A percentile compares a stretch with the other conserved stretches of the same genome.
phyloP scores from a whole-genome alignment of 2,888 invertebrate genomes.

The Lutraria lutraria region DNA sequence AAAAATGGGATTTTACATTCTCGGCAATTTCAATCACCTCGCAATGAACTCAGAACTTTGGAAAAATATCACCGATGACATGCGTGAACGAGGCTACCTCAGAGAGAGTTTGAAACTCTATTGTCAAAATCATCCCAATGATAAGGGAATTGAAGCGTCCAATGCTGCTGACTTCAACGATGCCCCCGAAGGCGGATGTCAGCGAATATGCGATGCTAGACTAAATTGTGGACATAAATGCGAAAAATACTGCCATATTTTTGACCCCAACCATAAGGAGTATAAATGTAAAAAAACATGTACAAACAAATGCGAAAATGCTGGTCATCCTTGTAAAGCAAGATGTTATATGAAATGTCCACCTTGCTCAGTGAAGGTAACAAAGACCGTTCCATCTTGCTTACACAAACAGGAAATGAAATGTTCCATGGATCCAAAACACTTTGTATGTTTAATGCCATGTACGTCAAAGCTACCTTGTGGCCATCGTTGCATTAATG shows the following conservation, averaged over 20 bases:
- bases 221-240: conserved; percentile 90
- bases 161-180: conserved; percentile 55
- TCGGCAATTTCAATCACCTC: conserved; percentile 80
- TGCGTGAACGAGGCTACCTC: conserved; percentile 49
- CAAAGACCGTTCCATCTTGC: conserved; percentile 69
- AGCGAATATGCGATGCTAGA: conserved; percentile 88
- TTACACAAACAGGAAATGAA: conserved; percentile 66
- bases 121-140: conserved; percentile 77
- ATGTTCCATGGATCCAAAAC: conserved; percentile 55
- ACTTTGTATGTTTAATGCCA: conserved; percentile 73
- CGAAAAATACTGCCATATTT: conserved; percentile 89
- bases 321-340: conserved; percentile 72
- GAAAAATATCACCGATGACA: conserved; percentile 53
- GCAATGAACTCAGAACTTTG: conserved; percentile 54
- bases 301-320: conserved; percentile 60
- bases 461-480: conserved; percentile 86
- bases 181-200: conserved; percentile 89
- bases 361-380: conserved; percentile 50
- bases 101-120: conserved; percentile 63
- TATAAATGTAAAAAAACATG: conserved; percentile 81
- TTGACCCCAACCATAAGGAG: conserved; percentile 88
- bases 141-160: conserved; percentile 38
- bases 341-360: conserved; percentile 74
- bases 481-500: conserved; percentile 88
- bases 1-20: conserved; percentile 81